These are phyloP conservation scores for Drosophila quinaria DNA, from an alignment of 2,888 invertebrate genomes.

Conservation along the genomic window DNA sequence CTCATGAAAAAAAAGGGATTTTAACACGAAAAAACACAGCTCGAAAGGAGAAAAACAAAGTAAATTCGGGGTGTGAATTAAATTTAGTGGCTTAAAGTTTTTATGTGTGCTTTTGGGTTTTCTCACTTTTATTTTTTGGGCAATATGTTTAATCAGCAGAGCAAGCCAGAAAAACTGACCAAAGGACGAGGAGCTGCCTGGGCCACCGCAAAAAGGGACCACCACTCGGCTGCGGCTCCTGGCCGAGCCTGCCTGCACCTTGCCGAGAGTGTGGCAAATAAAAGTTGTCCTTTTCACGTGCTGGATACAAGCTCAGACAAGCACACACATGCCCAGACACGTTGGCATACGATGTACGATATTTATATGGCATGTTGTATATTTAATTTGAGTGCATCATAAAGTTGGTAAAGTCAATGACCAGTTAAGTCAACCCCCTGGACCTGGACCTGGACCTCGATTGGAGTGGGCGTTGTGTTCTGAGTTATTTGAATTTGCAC, in stretches of 20 bases:
- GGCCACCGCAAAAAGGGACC: conserved; percentile 25
- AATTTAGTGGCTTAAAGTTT: conserved; percentile 72
- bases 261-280: conserved; percentile 46
- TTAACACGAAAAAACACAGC: conserved; percentile 33
- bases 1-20: conserved; percentile 44
- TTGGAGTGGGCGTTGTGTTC: conserved; percentile 12
- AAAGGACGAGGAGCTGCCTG: conserved; percentile 5
- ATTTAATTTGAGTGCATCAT: conserved; percentile 75
- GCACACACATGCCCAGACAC: conserved; percentile 30
- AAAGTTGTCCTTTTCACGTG: conserved; percentile 59
- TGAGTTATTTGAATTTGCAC: conserved; percentile 66
- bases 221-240: conserved; percentile 7
- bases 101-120: conserved; percentile 22
- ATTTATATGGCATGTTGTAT: conserved; percentile 55
- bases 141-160: conserved; percentile 78
- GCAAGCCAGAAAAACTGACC: conserved; percentile 57
- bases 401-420: conserved; percentile 79
- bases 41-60: conserved; percentile 18
- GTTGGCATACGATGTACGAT: conserved; percentile 21
- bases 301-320: background rate
- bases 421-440: conserved; percentile 76
- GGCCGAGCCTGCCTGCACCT: conserved; percentile 12
- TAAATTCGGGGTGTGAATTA: conserved; percentile 63
- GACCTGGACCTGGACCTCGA: conserved; percentile 7
- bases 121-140: conserved; percentile 25